Conservation (phyloP, 1,140 invertebrate species). For the Macrocentrus cingulum region DNA sequence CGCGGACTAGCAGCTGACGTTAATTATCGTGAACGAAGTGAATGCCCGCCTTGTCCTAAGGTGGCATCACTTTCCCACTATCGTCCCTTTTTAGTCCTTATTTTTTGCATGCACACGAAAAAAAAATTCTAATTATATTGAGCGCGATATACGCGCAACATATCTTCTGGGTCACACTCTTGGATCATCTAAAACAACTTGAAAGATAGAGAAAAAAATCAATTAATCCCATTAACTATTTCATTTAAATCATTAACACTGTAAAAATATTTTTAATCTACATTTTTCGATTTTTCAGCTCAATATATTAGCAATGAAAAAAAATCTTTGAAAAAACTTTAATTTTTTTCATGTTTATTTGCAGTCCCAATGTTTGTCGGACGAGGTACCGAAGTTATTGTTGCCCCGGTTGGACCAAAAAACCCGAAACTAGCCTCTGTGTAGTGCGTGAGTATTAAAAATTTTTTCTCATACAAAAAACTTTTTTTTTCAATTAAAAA, state of each 20-base stretch:
- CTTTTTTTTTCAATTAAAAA: neutral
- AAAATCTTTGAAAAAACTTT: too few relatives aligned
- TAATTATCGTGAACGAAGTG: conserved; percentile 46
- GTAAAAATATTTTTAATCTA: too few relatives aligned
- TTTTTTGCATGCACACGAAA: too few relatives aligned
- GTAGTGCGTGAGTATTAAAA: conserved; percentile 75
- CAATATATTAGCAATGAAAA: neutral
- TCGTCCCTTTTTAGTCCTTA: conserved; percentile 28
- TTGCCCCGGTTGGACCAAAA: conserved; percentile 80
- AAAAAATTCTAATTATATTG: conserved; percentile 30
- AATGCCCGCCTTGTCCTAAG: conserved; percentile 46
- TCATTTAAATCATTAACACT: too few relatives aligned
- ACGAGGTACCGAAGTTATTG: conserved; percentile 70
- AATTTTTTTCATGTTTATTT: conserved; percentile 42
- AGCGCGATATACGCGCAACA: conserved; percentile 15
- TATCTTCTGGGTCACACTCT: too few relatives aligned
- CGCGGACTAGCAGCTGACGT: conserved; percentile 42
- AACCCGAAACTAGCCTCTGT: conserved; percentile 71
- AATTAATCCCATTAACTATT: too few relatives aligned
- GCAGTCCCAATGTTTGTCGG: conserved; percentile 79
- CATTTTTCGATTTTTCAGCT: neutral
- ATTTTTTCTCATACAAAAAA: conserved; percentile 18
- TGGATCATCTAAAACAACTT: too few relatives aligned
- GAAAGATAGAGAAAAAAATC: too few relatives aligned
- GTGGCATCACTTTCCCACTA: conserved; percentile 33